A percentile compares a stretch with the other conserved stretches of the same genome.
phyloP scores from a whole-genome alignment of 2,113 vertebrate species.

The Ophthalmolycus amberensis region DNA sequence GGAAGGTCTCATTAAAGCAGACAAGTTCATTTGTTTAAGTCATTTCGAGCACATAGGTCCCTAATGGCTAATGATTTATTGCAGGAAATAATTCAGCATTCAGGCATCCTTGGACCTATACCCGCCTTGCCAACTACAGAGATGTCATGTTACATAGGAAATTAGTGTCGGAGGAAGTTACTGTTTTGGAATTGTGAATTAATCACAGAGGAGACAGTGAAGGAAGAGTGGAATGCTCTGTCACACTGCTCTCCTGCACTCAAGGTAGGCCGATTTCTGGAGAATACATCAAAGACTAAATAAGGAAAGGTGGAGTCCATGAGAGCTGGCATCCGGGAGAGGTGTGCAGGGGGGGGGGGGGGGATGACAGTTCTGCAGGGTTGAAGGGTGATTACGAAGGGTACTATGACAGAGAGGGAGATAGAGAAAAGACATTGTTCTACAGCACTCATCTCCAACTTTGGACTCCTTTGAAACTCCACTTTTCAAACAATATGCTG shows the following conservation, averaged over 20 bases:
- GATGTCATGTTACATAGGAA: constrained; percentile 82
- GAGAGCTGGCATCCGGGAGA: constrained; percentile 62
- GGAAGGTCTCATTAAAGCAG: constrained; percentile 83
- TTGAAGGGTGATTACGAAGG: constrained; percentile 75
- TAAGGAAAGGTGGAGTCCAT: constrained; percentile 39
- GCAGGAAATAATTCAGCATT: constrained; percentile 80
- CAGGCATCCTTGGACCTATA: constrained; percentile 71
- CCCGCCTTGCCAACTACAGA: constrained; percentile 64
- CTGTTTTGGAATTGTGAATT: constrained; percentile 83
- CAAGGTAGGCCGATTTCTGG: constrained; percentile 50
- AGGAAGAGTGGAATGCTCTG: constrained; percentile 61
- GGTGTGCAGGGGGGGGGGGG: constrained; percentile 33
- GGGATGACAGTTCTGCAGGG: constrained; percentile 67
- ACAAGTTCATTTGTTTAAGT: constrained; percentile 87
- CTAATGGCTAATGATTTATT: constrained; percentile 85
- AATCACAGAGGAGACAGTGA: constrained; percentile 78
- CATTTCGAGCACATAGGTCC: constrained; percentile 80
- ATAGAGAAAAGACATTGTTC: constrained; percentile 47
- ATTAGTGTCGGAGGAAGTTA: constrained; percentile 84
- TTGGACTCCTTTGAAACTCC: constrained; percentile 67
- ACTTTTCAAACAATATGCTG: constrained; percentile 60
- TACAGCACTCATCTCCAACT: constrained; percentile 52
- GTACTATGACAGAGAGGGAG: constrained; percentile 57
- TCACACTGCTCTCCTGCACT: constrained; percentile 50
- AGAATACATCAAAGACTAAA: constrained; percentile 71